Base-by-base conservation (phyloP, 2,797 vertebrate genomes). In the Diplodus puntazzo region DNA sequence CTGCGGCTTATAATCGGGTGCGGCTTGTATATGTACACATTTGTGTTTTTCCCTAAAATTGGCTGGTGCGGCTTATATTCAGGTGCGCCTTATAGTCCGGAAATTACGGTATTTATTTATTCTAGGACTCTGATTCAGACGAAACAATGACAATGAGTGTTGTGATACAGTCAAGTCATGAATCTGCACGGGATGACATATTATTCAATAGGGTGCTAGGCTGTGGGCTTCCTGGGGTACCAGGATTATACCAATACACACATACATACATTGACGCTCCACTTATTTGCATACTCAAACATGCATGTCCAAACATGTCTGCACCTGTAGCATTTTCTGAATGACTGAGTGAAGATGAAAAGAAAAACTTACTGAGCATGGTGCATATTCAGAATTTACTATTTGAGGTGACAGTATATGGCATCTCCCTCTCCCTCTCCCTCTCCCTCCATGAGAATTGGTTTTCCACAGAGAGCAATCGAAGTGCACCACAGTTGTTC, bases 401-500 rank as follows among this genome's bases (percentile, higher is more conserved):
- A 16, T 60, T 1, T 74, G 72, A 74, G 54, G 54, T 80, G 65
- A 61, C 66, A 61, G 55, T 45, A 2, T 45, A 2, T 46, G 17
- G 69, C 39, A 54, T 62, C 60, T 60, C 77, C 48, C 58, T n/a
- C 52, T 45, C 34, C 50, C 30, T 46, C 55, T 27, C 34, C 12
- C 54, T 55, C 13, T 3, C 14, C 16, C 11, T 27, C 58, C 34
- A 71, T 82, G 70, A 70, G 17, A 20, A 63, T 70, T 80, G 18
- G 54, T 82, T 65, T 59, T 65, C 52, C 70, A 62, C 76, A 68
- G 72, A 80, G 81, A 76, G 58, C 82, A 82, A 74, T 43, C 55
- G 73, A 79, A 89, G 87, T 82, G 67, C 80, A 87, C 27, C 34
- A 23, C 66, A n/a, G 43, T 81, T 79, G 73, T 77, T 80, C 50